phyloP scores from a whole-genome alignment of 2,888 invertebrate genomes.

The Macrosiphum euphorbiae region DNA sequence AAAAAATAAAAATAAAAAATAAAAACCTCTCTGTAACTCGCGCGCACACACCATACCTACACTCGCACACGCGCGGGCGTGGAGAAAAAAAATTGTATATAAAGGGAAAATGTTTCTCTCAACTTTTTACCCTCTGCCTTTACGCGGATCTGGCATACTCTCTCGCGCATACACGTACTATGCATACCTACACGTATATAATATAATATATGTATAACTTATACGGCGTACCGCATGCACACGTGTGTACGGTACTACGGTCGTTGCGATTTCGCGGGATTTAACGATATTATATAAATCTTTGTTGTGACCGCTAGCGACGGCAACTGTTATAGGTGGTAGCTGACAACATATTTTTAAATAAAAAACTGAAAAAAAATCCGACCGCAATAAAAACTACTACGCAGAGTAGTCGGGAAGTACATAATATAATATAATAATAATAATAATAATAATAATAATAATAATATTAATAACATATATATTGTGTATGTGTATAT shows the following conservation, averaged over 20 bases:
- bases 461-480: neutral
- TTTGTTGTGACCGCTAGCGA: slow-evolving; percentile 17
- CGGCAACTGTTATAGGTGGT: neutral
- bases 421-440: neutral
- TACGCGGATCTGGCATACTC: neutral
- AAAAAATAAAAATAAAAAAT: slow-evolving; percentile 37
- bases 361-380: slow-evolving; percentile 1
- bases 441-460: neutral
- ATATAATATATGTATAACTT: neutral
- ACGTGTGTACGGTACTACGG: neutral
- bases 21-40: slow-evolving; percentile 33
- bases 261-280: slow-evolving; percentile 26
- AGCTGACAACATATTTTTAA: neutral
- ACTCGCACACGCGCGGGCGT: neutral
- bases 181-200: neutral
- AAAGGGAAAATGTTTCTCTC: slow-evolving; percentile 64
- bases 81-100: slow-evolving; percentile 42
- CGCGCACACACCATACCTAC: neutral
- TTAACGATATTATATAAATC: slow-evolving; percentile 52
- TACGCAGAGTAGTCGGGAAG: neutral
- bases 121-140: slow-evolving; percentile 63
- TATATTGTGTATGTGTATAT: neutral
- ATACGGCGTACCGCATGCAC: neutral
- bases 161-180: neutral
- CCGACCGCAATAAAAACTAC: slow-evolving; percentile 47